Percentiles rank a stretch among this genome's conserved stretches.
Conservation (phyloP, 2,797 vertebrate species). For the Xenentodon cancila region DNA sequence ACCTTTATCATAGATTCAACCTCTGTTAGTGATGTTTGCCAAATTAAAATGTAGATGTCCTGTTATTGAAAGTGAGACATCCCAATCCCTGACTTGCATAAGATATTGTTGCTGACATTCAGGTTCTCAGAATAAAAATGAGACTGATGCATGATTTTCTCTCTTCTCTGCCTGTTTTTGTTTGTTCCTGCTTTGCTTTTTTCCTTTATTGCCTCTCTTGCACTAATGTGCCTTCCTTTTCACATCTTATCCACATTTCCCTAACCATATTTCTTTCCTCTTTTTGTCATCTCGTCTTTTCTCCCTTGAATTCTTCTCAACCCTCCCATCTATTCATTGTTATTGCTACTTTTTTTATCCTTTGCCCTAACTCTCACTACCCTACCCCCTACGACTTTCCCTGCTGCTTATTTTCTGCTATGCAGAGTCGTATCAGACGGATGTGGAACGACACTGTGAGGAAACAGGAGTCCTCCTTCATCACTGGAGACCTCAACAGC, state of each 20-base stretch:
- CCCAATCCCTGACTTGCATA: slow-evolving; percentile 52
- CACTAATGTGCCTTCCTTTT: slow-evolving; percentile 62
- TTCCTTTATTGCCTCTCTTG: slow-evolving; percentile 56
- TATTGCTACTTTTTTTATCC: slow-evolving; percentile 5
- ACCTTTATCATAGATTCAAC: background rate
- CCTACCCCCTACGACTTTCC: slow-evolving; percentile 3
- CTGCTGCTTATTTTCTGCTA: slow-evolving; percentile 30
- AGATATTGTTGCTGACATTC: slow-evolving; percentile 38
- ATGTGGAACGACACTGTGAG: slow-evolving; percentile 99
- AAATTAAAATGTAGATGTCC: slow-evolving; percentile 9
- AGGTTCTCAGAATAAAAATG: slow-evolving; percentile 34
- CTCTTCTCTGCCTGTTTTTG: slow-evolving; percentile 40
- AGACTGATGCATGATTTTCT: slow-evolving; percentile 55
- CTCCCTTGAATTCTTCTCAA: slow-evolving; percentile 5
- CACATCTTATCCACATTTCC: slow-evolving; percentile 39
- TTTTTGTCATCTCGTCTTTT: slow-evolving; percentile 34
- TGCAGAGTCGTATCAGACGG: slow-evolving; percentile 95
- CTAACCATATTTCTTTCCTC: slow-evolving; percentile 36
- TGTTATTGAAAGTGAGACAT: slow-evolving; percentile 64
- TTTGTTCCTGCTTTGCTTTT: slow-evolving; percentile 46
- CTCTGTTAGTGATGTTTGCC: background rate
- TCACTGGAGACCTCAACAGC: slow-evolving; percentile 99
- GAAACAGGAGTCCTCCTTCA: slow-evolving; percentile 99
- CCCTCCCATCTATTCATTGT: slow-evolving; percentile 27
- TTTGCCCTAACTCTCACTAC: slow-evolving; percentile 12